Percentiles rank a stretch among this genome's conserved stretches.
Evolutionary conservation across 2,113 vertebrate genomes (phyloP).

Genomic region (Plecotus auritus): DNA sequence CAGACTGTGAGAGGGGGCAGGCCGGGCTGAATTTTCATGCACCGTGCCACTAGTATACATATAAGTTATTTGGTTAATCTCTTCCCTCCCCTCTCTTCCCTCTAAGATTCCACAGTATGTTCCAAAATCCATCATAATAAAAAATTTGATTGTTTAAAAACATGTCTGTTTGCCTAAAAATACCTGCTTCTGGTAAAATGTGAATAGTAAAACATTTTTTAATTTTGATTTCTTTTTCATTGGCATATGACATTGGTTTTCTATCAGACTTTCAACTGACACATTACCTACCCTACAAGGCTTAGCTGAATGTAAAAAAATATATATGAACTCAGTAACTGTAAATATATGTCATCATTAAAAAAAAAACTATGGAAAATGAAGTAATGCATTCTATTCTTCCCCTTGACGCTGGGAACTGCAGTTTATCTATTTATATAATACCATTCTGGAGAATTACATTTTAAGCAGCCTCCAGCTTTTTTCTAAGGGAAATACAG

Average conservation of each 20-base stretch:
- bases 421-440: not conserved
- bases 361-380: not conserved
- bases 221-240: not conserved
- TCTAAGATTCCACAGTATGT: too few relatives aligned
- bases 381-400: not conserved
- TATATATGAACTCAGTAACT: not conserved
- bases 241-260: not conserved
- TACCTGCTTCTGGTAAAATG: not conserved
- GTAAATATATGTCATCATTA: not conserved
- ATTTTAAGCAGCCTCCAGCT: not conserved
- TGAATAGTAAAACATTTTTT: not conserved
- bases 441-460: not conserved
- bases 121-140: not conserved
- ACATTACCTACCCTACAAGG: not conserved
- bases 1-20: too few relatives aligned
- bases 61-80: too few relatives aligned
- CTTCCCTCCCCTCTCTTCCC: too few relatives aligned
- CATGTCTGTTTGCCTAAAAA: not conserved
- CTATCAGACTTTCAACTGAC: not conserved
- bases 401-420: not conserved
- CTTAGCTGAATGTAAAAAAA: not conserved
- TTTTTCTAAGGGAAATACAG: not conserved
- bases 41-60: too few relatives aligned
- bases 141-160: not conserved
- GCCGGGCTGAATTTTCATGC: too few relatives aligned